phyloP scores from a whole-genome alignment of 2,888 invertebrate genomes.

The Sinohyriopsis cumingii region DNA sequence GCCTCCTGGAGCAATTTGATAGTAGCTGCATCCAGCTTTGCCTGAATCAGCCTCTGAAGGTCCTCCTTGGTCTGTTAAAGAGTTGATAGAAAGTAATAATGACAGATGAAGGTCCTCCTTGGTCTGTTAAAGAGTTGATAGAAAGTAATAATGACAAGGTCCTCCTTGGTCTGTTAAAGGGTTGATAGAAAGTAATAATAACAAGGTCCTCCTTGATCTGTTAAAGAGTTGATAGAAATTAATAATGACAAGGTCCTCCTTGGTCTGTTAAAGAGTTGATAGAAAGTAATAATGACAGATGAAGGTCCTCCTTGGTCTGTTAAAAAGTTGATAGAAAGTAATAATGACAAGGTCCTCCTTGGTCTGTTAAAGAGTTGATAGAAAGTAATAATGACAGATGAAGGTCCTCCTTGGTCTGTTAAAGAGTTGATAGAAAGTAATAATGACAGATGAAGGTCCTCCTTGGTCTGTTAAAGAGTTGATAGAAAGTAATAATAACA shows the following conservation, averaged over 20 bases:
- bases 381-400: constrained; percentile 33
- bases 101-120: constrained; percentile 26
- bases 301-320: constrained; percentile 60
- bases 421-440: background rate
- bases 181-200: background rate
- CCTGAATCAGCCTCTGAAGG: constrained; percentile 63
- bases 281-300: constrained; percentile 22
- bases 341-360: constrained; percentile 51
- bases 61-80: constrained; percentile 48
- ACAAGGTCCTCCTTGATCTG: constrained; percentile 57
- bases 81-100: background rate
- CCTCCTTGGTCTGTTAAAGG: constrained; percentile 42
- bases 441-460: constrained; percentile 58
- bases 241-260: constrained; percentile 50
- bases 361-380: constrained; percentile 26
- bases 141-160: constrained; percentile 38
- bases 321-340: background rate
- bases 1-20: constrained; percentile 64
- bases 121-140: constrained; percentile 26
- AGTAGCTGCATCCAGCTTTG: constrained; percentile 66
- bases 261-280: constrained; percentile 28
- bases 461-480: constrained; percentile 34
- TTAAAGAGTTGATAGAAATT: background rate
- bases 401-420: constrained; percentile 57
- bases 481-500: background rate